Percentiles rank a stretch among this genome's conserved stretches.
phyloP scores from a whole-genome alignment of 2,797 vertebrate genomes.

The Sandelia bainsii region DNA sequence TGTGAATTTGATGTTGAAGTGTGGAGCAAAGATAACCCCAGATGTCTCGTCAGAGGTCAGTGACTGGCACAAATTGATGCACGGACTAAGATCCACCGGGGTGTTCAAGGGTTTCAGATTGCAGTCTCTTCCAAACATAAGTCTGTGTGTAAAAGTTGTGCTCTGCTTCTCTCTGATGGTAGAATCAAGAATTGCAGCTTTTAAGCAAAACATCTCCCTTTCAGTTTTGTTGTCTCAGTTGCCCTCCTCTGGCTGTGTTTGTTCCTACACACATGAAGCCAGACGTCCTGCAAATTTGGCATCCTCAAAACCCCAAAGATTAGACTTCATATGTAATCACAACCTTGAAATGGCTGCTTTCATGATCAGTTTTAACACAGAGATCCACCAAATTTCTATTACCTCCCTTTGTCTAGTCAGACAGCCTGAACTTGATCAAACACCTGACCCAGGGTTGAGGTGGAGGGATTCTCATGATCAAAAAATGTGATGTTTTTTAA shows the following conservation, averaged over 20 bases:
- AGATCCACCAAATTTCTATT: neutral
- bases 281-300: neutral
- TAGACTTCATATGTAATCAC: neutral
- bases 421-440: conserved; percentile 45
- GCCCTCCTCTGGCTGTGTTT: conserved; percentile 60
- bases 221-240: conserved; percentile 35
- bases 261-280: conserved; percentile 13
- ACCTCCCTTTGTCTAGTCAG: conserved; percentile 6
- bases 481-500: conserved; percentile 45
- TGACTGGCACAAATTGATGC: conserved; percentile 38
- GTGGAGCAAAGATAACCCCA: conserved; percentile 18
- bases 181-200: conserved; percentile 17
- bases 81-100: neutral
- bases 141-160: conserved; percentile 21
- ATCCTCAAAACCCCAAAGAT: neutral
- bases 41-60: conserved; percentile 1
- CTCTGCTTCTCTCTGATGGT: conserved; percentile 70
- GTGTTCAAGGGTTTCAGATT: neutral
- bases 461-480: conserved; percentile 12
- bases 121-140: neutral
- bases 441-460: conserved; percentile 3
- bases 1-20: conserved; percentile 11
- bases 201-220: accelerated
- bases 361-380: neutral
- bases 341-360: neutral